phyloP scores from a whole-genome alignment of 2,113 vertebrate species.

The Pica pica region DNA sequence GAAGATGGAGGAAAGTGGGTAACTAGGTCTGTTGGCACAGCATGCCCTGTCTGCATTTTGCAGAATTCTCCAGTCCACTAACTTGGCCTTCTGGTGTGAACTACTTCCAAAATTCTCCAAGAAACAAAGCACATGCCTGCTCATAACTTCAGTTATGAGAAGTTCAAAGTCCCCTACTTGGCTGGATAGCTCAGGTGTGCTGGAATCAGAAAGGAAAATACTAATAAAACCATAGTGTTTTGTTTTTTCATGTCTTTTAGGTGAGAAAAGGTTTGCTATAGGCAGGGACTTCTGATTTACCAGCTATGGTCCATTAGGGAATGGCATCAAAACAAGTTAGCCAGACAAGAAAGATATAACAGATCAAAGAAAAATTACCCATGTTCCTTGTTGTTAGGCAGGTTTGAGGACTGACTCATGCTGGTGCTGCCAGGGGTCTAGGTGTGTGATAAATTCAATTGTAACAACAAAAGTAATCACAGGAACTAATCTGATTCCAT shows the following conservation, averaged over 20 bases:
- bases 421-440: not conserved
- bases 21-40: not conserved
- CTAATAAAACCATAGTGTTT: not conserved
- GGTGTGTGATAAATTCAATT: not conserved
- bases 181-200: not conserved
- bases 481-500: not conserved
- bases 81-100: not conserved
- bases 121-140: not conserved
- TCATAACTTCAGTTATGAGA: not conserved
- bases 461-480: not conserved
- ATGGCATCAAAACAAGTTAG: not conserved
- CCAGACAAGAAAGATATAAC: not conserved
- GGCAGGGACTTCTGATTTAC: not conserved
- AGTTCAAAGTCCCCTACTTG: rapidly evolving
- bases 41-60: not conserved
- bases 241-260: not conserved
- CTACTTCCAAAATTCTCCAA: not conserved
- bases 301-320: not conserved
- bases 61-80: not conserved
- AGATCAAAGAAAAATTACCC: not conserved
- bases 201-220: not conserved
- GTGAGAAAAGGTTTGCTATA: not conserved
- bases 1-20: not conserved
- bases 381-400: not conserved
- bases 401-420: not conserved